phyloP scores from a whole-genome alignment of 2,888 invertebrate species.

The Drosophila pegasa region DNA sequence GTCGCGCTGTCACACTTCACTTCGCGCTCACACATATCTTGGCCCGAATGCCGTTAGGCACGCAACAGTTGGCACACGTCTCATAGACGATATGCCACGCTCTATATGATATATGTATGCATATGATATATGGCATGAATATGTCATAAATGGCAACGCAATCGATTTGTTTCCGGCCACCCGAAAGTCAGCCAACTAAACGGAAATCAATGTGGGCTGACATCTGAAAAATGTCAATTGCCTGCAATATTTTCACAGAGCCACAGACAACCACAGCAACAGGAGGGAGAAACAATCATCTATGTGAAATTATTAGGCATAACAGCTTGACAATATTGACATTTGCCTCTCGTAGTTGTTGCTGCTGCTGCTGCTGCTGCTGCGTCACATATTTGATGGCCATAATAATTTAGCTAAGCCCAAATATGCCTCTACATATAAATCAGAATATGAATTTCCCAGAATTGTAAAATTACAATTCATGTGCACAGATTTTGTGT shows the following conservation, averaged over 20 bases:
- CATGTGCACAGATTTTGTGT: not conserved
- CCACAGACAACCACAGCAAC: conserved; percentile 22
- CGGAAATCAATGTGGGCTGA: conserved; percentile 59
- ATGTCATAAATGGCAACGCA: conserved; percentile 56
- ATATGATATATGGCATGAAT: conserved; percentile 51
- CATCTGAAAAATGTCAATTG: conserved; percentile 67
- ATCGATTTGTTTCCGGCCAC: conserved; percentile 51
- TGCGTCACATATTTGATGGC: conserved; percentile 34
- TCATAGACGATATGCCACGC: conserved; percentile 16
- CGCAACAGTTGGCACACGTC: conserved; percentile 52
- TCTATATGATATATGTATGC: conserved; percentile 18
- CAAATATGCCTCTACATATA: conserved; percentile 32
- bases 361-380: not conserved
- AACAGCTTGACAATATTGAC: conserved; percentile 44
- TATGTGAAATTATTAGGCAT: conserved; percentile 30
- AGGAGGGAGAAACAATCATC: conserved; percentile 15
- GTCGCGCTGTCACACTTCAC: conserved; percentile 43
- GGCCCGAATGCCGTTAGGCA: conserved; percentile 32
- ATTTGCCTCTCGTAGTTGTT: not conserved
- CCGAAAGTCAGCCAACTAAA: conserved; percentile 46
- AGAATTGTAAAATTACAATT: conserved; percentile 10
- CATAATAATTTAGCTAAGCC: conserved; percentile 25
- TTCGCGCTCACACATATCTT: conserved; percentile 14
- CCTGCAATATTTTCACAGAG: conserved; percentile 35
- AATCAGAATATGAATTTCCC: conserved; percentile 22